Evolutionary conservation across 2,888 invertebrate genomes (phyloP).

Genomic region (Apodemia mormo): DNA sequence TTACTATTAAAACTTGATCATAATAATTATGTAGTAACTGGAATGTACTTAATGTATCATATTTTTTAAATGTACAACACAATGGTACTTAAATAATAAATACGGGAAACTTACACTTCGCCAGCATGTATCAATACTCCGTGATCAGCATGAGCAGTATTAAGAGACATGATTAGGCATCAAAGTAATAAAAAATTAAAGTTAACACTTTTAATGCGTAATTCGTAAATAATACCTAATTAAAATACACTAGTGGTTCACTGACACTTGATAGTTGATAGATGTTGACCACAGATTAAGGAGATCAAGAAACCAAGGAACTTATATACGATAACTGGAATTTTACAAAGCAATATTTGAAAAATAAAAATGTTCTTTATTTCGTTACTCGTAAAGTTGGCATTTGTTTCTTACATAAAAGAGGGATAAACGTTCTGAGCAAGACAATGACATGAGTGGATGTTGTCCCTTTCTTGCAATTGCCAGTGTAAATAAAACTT

Average conservation of each 20-base stretch:
- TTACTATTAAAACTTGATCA: background rate
- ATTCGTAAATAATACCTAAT: background rate
- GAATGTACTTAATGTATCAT: background rate
- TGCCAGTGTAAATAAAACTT: no score
- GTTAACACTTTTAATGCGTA: background rate
- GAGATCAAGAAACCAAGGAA: no score
- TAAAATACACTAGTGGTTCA: background rate
- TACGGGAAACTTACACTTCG: conserved; percentile 90
- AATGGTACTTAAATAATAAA: conserved; percentile 26
- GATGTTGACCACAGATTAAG: no score
- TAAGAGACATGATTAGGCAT: conserved; percentile 89
- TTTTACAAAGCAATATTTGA: no score
- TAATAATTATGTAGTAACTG: background rate
- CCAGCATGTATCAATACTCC: conserved; percentile 97
- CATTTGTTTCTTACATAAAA: no score
- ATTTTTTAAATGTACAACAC: background rate
- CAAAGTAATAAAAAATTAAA: background rate
- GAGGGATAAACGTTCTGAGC: no score
- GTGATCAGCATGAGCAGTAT: conserved; percentile 96
- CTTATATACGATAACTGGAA: no score
- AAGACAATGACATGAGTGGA: no score
- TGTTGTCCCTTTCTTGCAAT: no score
- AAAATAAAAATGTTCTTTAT: no score
- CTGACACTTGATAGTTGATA: no score
- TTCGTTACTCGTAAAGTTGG: no score